A percentile compares a stretch with the other conserved stretches of the same genome.
Evolutionary conservation across 1,140 invertebrate species (phyloP).

Genomic region (Neodiprion pinetum): DNA sequence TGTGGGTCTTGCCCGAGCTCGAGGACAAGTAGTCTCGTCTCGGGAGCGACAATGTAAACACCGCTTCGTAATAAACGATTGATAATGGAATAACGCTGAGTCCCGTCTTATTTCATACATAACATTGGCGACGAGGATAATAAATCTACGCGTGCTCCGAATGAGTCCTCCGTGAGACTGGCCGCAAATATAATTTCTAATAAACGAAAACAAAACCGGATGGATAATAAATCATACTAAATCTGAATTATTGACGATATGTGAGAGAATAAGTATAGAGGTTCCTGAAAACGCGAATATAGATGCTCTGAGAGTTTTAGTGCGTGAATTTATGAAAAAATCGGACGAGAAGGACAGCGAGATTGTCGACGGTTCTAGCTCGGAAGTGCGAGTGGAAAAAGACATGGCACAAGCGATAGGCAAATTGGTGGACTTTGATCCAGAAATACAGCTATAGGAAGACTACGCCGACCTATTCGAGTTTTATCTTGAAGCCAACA

Average conservation of each 20-base stretch:
- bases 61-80: no score
- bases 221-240: neutral
- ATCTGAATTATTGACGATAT: neutral
- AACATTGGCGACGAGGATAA: neutral
- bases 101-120: no score
- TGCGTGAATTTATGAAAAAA: no score
- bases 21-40: no score
- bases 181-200: neutral
- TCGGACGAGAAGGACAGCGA: no score
- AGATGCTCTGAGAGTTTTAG: no score
- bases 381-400: no score
- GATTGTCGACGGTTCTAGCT: no score
- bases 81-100: no score
- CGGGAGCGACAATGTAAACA: no score
- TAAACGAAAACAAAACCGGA: neutral
- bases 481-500: constrained; percentile 16
- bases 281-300: no score
- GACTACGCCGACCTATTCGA: constrained; percentile 15
- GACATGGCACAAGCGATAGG: constrained; percentile 7
- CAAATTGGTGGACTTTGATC: constrained; percentile 9
- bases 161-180: neutral
- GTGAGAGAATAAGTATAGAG: neutral
- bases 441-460: constrained; percentile 3
- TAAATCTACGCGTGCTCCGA: neutral
- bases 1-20: no score